Base-by-base conservation (phyloP, 2,113 vertebrate species). In the Oophaga pumilio region DNA sequence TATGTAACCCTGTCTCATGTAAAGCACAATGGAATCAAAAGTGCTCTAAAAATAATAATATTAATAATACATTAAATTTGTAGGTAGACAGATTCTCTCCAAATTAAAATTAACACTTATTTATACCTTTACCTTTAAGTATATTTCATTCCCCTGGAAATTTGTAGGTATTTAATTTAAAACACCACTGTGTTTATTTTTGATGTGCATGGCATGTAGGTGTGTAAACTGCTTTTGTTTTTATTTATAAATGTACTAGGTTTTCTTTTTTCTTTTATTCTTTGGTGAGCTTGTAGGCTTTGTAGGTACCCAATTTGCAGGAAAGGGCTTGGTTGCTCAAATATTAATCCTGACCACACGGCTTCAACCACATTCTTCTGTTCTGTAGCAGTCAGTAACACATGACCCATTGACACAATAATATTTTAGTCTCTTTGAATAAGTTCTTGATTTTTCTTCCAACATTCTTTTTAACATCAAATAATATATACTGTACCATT, bases 401-500 rank as follows among this genome's bases (percentile, higher is more conserved):
- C 33, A 33, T 53, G 43, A 20, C n/a, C 49, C 78, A 18, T 79
- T 50, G 78, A 62, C 18, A 28, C 64, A 87, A 80, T 81, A 73
- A 73, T 59, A 43, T 43, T 43, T 43, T 18, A 28, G 22, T 53
- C 64, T 17, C 20, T 43, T 57, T 71, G 24, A 56, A 15, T 14
- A 15, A 62, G 76, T 56, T 12, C 18, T 73, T 79, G 2, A n/a
- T 81, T 60, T 86, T 49, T 3, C 53, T 33, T 69, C 50, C 49
- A 87, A 69, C 26, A 87, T 52, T 43, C 62, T 86, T 8, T 81
- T 81, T 62, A 26, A 53, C 49, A 82, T 87, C 50, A 53, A 87
- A 81, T 73, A 82, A 81, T 81, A 79, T 81, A 73, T 81, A 82
- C 50, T 73, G 52, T 87, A 87, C 68, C 77, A 66, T 81, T 80